A percentile compares a stretch with the other conserved stretches of the same genome.
phyloP scores from a whole-genome alignment of 1,140 invertebrate genomes.

The Sesamia nonagrioides region DNA sequence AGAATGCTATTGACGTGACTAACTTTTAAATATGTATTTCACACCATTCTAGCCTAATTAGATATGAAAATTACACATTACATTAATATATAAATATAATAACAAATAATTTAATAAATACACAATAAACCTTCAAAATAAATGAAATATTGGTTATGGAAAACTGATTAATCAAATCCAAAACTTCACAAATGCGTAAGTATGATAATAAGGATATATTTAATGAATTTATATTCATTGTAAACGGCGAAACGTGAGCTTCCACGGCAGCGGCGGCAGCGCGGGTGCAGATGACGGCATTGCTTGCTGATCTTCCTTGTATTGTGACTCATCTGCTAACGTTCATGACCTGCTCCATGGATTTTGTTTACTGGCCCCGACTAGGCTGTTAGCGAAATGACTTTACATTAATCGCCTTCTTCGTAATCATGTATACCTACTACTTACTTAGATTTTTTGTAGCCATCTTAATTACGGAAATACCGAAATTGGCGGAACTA shows the following conservation, averaged over 20 bases:
- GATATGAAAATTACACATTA: too few relatives aligned
- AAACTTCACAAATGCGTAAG: constrained; percentile 13
- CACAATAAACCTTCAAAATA: constrained; percentile 20
- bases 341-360: constrained; percentile 79
- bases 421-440: constrained; percentile 28
- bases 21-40: not conserved
- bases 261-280: constrained; percentile 39
- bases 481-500: constrained; percentile 36
- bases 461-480: constrained; percentile 27
- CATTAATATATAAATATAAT: too few relatives aligned
- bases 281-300: constrained; percentile 75
- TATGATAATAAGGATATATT: constrained; percentile 41
- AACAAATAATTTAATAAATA: constrained; percentile 18
- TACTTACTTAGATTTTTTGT: constrained; percentile 14
- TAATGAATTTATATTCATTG: constrained; percentile 54
- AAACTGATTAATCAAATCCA: constrained; percentile 40
- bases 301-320: constrained; percentile 81
- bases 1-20: not conserved
- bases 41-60: constrained; percentile 3
- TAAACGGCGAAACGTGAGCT: constrained; percentile 57
- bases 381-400: constrained; percentile 54
- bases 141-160: constrained; percentile 30
- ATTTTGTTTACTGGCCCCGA: constrained; percentile 78
- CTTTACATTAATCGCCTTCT: constrained; percentile 26
- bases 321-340: constrained; percentile 74